phyloP scores from a whole-genome alignment of 2,888 invertebrate species.

The Drosophila kanekoi region DNA sequence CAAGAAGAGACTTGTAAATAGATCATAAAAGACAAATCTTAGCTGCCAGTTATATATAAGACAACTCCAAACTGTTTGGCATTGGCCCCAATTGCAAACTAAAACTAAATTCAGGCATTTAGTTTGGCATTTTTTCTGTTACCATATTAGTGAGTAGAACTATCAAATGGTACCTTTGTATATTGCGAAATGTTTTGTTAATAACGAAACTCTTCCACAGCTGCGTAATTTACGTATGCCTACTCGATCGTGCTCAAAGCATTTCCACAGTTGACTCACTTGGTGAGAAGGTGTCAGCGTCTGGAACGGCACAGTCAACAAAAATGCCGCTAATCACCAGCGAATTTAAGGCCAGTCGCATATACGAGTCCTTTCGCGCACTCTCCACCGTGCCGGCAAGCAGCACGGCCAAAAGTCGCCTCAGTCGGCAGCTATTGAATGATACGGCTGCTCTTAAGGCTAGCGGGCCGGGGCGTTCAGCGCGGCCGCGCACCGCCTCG shows the following conservation, averaged over 20 bases:
- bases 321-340: slow-evolving; percentile 68
- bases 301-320: not conserved
- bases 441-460: slow-evolving; percentile 16
- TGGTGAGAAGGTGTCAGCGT: not conserved
- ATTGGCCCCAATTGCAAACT: too few species aligned
- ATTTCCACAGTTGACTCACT: slow-evolving; percentile 15
- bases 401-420: slow-evolving; percentile 31
- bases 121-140: too few species aligned
- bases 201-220: slow-evolving; percentile 23
- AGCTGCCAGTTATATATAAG: too few species aligned
- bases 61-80: too few species aligned
- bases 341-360: slow-evolving; percentile 80
- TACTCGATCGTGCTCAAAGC: slow-evolving; percentile 31
- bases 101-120: too few species aligned
- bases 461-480: slow-evolving; percentile 11
- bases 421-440: slow-evolving; percentile 47
- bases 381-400: slow-evolving; percentile 17
- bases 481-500: slow-evolving; percentile 85
- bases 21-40: too few species aligned
- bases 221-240: slow-evolving; percentile 29
- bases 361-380: slow-evolving; percentile 81
- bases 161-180: not conserved
- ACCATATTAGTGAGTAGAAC: too few species aligned
- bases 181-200: not conserved
- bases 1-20: too few species aligned